Base-by-base conservation (phyloP, 2,797 vertebrate genomes). In the Australoheros facetus region DNA sequence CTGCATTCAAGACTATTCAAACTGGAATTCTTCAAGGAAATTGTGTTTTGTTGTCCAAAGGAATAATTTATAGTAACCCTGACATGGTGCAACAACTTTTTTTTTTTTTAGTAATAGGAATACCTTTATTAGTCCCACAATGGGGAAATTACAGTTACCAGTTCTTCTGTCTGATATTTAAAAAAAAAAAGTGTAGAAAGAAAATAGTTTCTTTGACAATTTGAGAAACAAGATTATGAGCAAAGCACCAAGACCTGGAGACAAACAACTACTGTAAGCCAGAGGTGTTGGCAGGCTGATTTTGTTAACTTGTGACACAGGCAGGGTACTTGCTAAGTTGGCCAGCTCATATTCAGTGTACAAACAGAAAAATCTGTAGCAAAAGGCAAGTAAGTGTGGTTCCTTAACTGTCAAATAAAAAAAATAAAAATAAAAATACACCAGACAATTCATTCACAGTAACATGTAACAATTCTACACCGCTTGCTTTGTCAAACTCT, bases 11-110 rank as follows among this genome's bases (percentile, higher is more conserved):
- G 42, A 69, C 5, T 26, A 74, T 59, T 75, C 19, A 75, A 26
- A 37, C 34, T 56, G 39, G 53, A 55, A 39, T 11, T 64, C 73
- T 30, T 59, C 21, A 26, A 45, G 62, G 23, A 75, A 80, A 80
- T 19, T 59, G 10, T 13, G n/a, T 11, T 56, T 32, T 39, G 21
- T 34, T 23, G 70, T 28, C 21, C 14, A 53, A 69, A 70, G 6
- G 3, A 75, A 71, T 71, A 28, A 37, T 23, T 51, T 30, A 69
- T 69, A 69, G 17, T 51, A 69, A 69, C 42, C 26, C 26, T 30
- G 26, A 69, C 16, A 69, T 30, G 26, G 10, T 51, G 10, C 48
- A 17, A 48, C 14, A 48, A 51, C 14, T 45, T 16, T 14, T 23
- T 23, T 23, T 23, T 23, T 23, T 23, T 23, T 23, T 23, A n/a